Conservation (phyloP, 2,888 invertebrate species). For the Selenia dentaria region DNA sequence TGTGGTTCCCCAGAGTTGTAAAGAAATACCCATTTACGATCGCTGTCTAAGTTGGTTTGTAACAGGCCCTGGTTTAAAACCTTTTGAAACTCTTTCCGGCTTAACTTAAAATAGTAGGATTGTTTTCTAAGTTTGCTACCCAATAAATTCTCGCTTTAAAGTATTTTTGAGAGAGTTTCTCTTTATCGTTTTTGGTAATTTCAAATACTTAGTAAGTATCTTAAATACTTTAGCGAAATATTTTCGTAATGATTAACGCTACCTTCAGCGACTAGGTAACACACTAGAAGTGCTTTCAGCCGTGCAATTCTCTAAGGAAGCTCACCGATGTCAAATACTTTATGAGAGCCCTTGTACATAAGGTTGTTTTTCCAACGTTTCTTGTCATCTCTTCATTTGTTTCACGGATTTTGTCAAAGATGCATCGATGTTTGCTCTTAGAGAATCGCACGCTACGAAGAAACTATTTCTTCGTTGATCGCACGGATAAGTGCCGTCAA, state of each 20-base stretch:
- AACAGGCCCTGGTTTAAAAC: constrained; percentile 10
- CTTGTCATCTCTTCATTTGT: no score
- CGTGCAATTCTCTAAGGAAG: no score
- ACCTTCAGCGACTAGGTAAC: no score
- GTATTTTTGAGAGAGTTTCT: not conserved
- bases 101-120: constrained; percentile 9
- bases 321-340: no score
- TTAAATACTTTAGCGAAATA: not conserved
- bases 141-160: constrained; percentile 10
- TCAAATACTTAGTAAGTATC: not conserved
- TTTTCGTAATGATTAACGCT: not conserved
- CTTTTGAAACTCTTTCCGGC: constrained; percentile 12
- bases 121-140: constrained; percentile 6
- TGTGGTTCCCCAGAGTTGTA: not conserved
- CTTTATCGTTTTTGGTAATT: not conserved
- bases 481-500: no score
- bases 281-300: no score
- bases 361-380: no score
- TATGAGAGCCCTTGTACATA: no score
- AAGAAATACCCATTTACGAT: constrained; percentile 10
- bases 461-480: no score
- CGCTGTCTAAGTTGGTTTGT: constrained; percentile 12
- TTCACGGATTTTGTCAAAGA: no score
- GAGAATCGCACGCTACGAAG: no score
- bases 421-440: no score